Percentiles rank a stretch among this genome's conserved stretches.
Evolutionary conservation across 2,888 invertebrate genomes (phyloP).

Genomic region (Crepidodera aurea): DNA sequence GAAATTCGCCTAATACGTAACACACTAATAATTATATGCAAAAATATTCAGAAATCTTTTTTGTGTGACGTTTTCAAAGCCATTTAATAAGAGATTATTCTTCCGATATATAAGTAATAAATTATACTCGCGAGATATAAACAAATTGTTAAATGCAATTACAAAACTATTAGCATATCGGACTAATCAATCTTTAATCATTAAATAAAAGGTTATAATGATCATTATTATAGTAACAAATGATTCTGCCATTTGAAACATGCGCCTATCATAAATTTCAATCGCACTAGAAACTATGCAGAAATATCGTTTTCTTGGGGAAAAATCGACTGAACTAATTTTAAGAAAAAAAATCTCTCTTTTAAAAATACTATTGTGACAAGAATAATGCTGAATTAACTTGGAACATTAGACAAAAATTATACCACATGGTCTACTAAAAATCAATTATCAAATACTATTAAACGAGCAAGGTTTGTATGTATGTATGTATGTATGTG

Average conservation of each 20-base stretch:
- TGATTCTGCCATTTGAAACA: constrained; percentile 17
- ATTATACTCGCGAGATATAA: constrained; percentile 15
- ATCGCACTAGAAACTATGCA: constrained; percentile 17
- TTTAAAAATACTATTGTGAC: no score
- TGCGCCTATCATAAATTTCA: constrained; percentile 13
- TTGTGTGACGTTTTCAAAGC: not conserved
- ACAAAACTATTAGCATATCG: constrained; percentile 21
- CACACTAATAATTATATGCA: not conserved
- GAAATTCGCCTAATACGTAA: not conserved
- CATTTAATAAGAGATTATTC: constrained; percentile 13
- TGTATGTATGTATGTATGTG: no score
- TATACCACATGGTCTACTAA: no score
- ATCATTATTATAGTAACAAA: constrained; percentile 20
- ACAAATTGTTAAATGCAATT: constrained; percentile 22
- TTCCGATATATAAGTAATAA: constrained; percentile 10
- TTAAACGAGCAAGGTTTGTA: no score
- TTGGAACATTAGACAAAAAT: no score
- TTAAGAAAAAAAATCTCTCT: no score
- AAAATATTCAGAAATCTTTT: constrained; percentile 2
- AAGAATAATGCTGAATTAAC: no score
- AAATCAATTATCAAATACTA: no score
- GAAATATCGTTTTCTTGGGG: not conserved
- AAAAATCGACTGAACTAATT: not conserved
- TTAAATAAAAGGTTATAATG: constrained; percentile 23
- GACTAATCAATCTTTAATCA: constrained; percentile 23